Percentiles rank a stretch among this genome's conserved stretches.
These are phyloP conservation scores for Cavia porcellus DNA, from an alignment of 2,113 vertebrate genomes.

Conservation along the genomic window DNA sequence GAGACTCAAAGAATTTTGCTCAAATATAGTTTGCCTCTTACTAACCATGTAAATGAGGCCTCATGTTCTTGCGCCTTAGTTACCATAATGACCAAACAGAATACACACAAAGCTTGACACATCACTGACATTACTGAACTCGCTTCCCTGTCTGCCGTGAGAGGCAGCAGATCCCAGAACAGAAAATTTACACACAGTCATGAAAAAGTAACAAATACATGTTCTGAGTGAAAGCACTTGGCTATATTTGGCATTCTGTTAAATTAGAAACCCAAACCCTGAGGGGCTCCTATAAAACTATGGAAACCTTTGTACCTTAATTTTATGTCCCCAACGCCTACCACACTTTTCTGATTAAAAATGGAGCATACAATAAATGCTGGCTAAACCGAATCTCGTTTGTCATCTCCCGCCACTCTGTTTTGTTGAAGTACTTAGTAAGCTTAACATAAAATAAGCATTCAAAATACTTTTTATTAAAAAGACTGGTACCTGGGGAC, in stretches of 20 bases:
- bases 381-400: neutral
- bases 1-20: conserved; percentile 6
- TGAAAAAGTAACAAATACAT: neutral
- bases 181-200: neutral
- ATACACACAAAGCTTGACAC: conserved; percentile 14
- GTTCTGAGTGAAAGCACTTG: neutral
- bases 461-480: neutral
- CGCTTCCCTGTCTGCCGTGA: neutral
- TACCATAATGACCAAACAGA: neutral
- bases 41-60: neutral
- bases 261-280: neutral
- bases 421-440: neutral
- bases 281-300: neutral
- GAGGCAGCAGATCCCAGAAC: neutral
- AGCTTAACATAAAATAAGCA: neutral
- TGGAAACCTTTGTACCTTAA: neutral
- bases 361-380: neutral
- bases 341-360: neutral
- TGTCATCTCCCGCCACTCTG: neutral
- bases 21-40: conserved; percentile 19
- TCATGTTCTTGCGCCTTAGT: neutral
- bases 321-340: neutral
- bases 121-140: neutral
- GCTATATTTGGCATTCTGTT: neutral
- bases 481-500: neutral